Evolutionary conservation across 1,140 invertebrate genomes (phyloP).

Genomic region (Hyles euphorbiae): DNA sequence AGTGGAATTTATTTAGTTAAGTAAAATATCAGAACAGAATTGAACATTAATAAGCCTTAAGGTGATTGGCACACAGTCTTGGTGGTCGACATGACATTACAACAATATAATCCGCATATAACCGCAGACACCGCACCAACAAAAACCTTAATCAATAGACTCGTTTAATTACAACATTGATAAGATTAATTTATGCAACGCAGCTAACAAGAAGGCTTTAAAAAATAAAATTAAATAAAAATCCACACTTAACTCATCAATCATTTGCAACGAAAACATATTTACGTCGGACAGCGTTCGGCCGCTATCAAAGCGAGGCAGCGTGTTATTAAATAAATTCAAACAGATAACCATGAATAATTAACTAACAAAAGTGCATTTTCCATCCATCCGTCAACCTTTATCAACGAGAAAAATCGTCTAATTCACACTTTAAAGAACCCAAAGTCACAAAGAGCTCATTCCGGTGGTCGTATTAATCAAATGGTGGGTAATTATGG

Average conservation of each 20-base stretch:
- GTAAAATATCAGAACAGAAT: too few relatives aligned
- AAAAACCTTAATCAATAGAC: too few relatives aligned
- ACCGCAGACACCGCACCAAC: too few relatives aligned
- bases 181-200: too few relatives aligned
- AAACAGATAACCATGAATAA: conserved; percentile 46
- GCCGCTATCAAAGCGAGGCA: conserved; percentile 1
- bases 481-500: conserved; percentile 58
- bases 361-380: conserved; percentile 47
- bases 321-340: conserved; percentile 19
- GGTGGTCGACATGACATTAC: too few relatives aligned
- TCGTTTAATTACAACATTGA: too few relatives aligned
- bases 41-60: too few relatives aligned
- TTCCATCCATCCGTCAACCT: conserved; percentile 54
- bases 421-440: conserved; percentile 62
- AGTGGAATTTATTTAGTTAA: too few relatives aligned
- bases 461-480: conserved; percentile 53
- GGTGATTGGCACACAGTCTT: too few relatives aligned
- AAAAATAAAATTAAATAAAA: conserved; percentile 11
- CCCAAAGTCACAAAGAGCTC: conserved; percentile 44
- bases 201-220: too few relatives aligned
- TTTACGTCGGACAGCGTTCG: neutral
- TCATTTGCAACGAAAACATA: conserved; percentile 9
- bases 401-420: conserved; percentile 65
- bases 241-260: conserved; percentile 13
- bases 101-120: too few relatives aligned